phyloP scores from a whole-genome alignment of 2,113 vertebrate genomes.

The Plotosus lineatus region DNA sequence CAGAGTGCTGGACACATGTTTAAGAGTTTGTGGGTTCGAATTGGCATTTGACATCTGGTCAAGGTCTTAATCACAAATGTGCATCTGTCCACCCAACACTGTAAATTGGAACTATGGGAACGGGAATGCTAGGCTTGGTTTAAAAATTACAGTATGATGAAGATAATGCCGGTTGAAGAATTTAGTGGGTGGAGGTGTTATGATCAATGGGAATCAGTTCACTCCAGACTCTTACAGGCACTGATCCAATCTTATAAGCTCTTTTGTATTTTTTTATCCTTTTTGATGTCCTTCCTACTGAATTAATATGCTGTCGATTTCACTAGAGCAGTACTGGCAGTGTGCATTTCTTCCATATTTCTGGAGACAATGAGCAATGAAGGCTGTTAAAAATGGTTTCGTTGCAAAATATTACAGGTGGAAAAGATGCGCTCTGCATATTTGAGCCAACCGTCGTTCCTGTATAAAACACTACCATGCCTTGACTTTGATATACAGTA shows the following conservation, averaged over 20 bases:
- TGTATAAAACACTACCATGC: not conserved
- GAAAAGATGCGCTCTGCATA: not conserved
- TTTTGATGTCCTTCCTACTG: conserved; percentile 32
- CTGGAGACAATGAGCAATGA: not conserved
- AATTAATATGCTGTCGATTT: conserved; percentile 23
- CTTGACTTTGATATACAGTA: not conserved
- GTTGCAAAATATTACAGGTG: not conserved
- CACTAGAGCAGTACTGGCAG: conserved; percentile 7
- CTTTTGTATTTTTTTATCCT: not conserved
- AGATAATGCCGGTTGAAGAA: too few species aligned
- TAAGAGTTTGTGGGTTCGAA: too few species aligned
- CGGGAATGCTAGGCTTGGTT: too few species aligned
- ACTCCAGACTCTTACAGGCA: not conserved
- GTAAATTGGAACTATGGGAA: too few species aligned
- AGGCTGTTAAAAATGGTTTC: conserved; percentile 12
- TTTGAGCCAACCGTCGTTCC: not conserved
- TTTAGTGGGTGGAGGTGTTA: not conserved
- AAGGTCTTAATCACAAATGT: too few species aligned
- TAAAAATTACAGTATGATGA: too few species aligned
- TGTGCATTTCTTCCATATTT: conserved; percentile 7
- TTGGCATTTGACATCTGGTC: too few species aligned
- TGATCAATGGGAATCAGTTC: conserved; percentile 16
- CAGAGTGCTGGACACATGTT: too few species aligned
- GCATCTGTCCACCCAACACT: too few species aligned
- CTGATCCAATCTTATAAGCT: not conserved